Base-by-base conservation (phyloP, 92 coral and sea anemone genomes). In the Epizoanthus illoricatus region DNA sequence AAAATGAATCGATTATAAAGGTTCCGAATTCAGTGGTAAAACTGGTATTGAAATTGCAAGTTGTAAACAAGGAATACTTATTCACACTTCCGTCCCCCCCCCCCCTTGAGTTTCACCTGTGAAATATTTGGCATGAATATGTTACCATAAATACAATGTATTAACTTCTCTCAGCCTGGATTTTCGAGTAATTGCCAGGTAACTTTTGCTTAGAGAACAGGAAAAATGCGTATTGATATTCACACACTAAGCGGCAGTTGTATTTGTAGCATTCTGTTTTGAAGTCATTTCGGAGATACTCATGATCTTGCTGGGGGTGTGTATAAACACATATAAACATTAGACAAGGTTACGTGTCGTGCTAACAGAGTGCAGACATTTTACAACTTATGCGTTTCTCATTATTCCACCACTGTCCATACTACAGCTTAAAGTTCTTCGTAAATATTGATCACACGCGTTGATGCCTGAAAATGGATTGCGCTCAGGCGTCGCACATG, bases 331-430 rank as follows among this genome's bases (percentile, higher is more conserved):
- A 78, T 49, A 49, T 49, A 11, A 71, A 45, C 71, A 78, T 78
- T 78, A 78, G 8, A 17, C 16, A 19, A 21, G 23, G 71, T 62
- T 28, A 70, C 16, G 66, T 63, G 71, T 78, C 19, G 18, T 62
- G 70, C 82, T 78, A 78, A 63, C 71, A 78, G 15, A 61, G 58
- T 63, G 61, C 82, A 78, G 71, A 78, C 82, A 59, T 61, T 7
- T 62, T 42, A 57, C 63, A 39, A 8, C 13, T 36, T 36, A 13
- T 18, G 43, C 5, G 2, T 60, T 76, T 15, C 63, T 60, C 81
- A 40, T 78, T 28, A 28, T 28, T 28, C 0, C 33, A 28, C 33
- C 33, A 1, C 33, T 28, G 33, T 4, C 60, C 7, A 18, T 62
- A 58, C 63, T 71, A 78, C 21, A 78, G 65, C 82, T 62, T 42